These are phyloP conservation scores for Protonemura montana DNA, from an alignment of 2,888 invertebrate species.

Conservation along the genomic window DNA sequence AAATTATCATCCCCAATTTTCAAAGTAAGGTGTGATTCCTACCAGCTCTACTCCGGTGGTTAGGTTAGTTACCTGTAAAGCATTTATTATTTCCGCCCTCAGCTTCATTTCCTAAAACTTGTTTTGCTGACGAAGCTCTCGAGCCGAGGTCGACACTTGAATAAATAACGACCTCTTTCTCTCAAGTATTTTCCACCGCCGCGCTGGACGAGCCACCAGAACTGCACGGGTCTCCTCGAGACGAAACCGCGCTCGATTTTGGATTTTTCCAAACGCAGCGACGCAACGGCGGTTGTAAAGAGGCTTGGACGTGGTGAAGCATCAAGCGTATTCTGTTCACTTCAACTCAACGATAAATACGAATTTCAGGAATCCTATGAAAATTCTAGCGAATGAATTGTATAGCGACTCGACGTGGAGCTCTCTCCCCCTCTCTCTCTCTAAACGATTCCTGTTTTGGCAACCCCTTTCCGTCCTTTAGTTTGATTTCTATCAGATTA, in stretches of 20 bases:
- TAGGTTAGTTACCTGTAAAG: not conserved
- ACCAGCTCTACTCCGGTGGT: not conserved
- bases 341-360: not conserved
- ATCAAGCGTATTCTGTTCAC: not conserved
- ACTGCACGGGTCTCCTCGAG: not conserved
- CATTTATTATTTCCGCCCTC: not conserved
- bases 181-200: not conserved
- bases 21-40: not conserved
- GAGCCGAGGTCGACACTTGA: not conserved
- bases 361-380: not conserved
- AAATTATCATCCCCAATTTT: not conserved
- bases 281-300: not conserved
- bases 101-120: not conserved
- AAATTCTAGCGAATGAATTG: not conserved
- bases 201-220: not conserved
- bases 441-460: not conserved
- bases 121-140: conserved; percentile 7
- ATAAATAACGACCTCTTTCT: conserved; percentile 1
- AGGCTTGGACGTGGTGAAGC: not conserved
- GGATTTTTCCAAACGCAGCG: not conserved
- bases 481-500: not conserved
- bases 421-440: too few species aligned
- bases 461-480: not conserved
- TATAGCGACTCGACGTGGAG: not conserved
- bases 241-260: not conserved